Percentiles rank a stretch among this genome's conserved stretches.
Evolutionary conservation across 2,888 invertebrate species (phyloP).

Genomic region (Himalopsyche kuldschensis): DNA sequence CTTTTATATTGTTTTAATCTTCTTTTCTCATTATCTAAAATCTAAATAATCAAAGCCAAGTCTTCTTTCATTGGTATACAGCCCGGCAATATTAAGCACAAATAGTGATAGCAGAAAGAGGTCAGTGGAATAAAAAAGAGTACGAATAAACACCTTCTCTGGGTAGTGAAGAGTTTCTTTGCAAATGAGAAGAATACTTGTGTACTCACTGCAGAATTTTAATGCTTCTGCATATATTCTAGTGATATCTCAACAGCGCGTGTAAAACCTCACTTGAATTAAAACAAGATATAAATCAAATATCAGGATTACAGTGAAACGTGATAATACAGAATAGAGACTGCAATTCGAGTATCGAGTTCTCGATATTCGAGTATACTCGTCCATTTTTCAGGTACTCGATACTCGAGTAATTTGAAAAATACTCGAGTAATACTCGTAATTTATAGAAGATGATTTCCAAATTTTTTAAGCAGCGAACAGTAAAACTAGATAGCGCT

Average conservation of each 20-base stretch:
- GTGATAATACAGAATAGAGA: neutral
- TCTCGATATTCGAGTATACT: too few species aligned
- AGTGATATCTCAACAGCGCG: neutral
- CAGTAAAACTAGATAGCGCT: too few species aligned
- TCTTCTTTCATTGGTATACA: neutral
- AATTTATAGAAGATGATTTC: too few species aligned
- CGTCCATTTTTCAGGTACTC: too few species aligned
- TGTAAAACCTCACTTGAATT: neutral
- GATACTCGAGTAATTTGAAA: too few species aligned
- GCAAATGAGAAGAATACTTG: neutral
- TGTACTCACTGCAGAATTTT: neutral
- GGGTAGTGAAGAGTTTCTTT: neutral
- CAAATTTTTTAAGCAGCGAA: too few species aligned
- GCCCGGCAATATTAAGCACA: neutral
- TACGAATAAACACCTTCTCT: neutral
- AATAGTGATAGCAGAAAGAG: neutral
- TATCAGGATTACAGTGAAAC: neutral
- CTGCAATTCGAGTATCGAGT: too few species aligned
- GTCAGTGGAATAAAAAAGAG: neutral
- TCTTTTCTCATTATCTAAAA: too few species aligned
- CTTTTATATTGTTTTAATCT: too few species aligned
- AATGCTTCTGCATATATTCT: neutral
- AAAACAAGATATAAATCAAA: neutral
- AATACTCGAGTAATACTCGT: too few species aligned
- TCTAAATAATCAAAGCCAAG: too few species aligned